phyloP scores from a whole-genome alignment of 2,113 vertebrate genomes.

The Leucopsar rothschildi region DNA sequence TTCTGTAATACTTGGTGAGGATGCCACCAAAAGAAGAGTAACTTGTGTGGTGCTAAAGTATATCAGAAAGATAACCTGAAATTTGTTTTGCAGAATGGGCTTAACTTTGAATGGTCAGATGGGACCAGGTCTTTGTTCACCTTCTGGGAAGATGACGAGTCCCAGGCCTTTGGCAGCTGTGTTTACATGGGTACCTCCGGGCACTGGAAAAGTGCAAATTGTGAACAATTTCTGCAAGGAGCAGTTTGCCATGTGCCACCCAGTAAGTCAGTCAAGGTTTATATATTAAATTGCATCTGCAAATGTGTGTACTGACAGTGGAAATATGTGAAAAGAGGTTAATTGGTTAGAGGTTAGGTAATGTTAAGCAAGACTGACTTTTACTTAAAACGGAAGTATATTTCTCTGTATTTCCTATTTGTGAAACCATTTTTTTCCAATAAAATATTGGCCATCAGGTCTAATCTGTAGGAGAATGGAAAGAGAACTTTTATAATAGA shows the following conservation, averaged over 20 bases:
- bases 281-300: not conserved
- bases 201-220: conserved; percentile 81
- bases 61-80: not conserved
- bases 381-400: not conserved
- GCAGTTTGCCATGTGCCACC: conserved; percentile 81
- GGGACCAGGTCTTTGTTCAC: conserved; percentile 83
- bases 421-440: not conserved
- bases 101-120: conserved; percentile 88
- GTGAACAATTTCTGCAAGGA: conserved; percentile 79
- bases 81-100: conserved; percentile 77
- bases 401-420: not conserved
- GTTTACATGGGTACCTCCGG: conserved; percentile 85
- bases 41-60: not conserved
- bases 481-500: not conserved
- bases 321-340: not conserved
- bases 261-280: conserved; percentile 55
- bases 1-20: not conserved
- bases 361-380: not conserved
- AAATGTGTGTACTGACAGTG: not conserved
- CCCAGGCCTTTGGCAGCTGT: conserved; percentile 78
- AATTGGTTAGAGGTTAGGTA: not conserved
- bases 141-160: conserved; percentile 81
- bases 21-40: not conserved
- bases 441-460: not conserved
- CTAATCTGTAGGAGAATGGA: not conserved